Conservation (phyloP, 2,888 invertebrate genomes). For the Andrena hattorfiana region DNA sequence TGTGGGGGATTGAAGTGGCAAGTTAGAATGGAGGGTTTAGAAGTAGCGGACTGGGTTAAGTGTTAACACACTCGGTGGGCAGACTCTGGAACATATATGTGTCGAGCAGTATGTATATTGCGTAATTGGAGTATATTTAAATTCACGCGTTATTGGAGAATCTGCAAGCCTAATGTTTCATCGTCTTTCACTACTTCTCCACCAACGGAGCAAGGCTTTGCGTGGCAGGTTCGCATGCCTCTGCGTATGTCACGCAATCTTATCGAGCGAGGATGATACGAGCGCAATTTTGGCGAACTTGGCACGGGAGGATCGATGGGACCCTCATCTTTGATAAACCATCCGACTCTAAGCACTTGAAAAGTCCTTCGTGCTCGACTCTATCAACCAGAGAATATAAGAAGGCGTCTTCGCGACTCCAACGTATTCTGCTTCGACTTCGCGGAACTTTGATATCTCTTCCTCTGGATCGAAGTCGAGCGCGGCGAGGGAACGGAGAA, state of each 20-base stretch:
- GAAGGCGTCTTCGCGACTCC: background rate
- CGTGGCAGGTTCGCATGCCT: slow-evolving; percentile 51
- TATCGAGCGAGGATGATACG: slow-evolving; percentile 49
- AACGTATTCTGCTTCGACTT: background rate
- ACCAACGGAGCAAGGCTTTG: slow-evolving; percentile 34
- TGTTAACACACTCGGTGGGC: too few species aligned
- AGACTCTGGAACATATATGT: too few species aligned
- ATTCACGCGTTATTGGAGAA: slow-evolving; percentile 20
- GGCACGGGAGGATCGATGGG: slow-evolving; percentile 12
- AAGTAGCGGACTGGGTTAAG: too few species aligned
- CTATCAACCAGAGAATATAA: background rate
- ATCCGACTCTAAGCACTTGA: background rate
- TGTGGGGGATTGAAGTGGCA: too few species aligned
- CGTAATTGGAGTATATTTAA: too few species aligned
- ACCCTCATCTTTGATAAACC: background rate
- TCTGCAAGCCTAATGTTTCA: slow-evolving; percentile 5
- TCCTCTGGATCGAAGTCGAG: background rate
- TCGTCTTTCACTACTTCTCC: slow-evolving; percentile 32
- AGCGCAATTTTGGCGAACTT: slow-evolving; percentile 31
- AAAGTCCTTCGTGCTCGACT: background rate
- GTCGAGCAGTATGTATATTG: too few species aligned
- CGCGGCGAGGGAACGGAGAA: background rate
- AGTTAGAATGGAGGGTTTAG: too few species aligned
- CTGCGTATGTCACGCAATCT: slow-evolving; percentile 55
- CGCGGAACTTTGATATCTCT: background rate